These are phyloP conservation scores for Thomomys bottae DNA, from an alignment of 2,113 vertebrate genomes.

Conservation along the genomic window DNA sequence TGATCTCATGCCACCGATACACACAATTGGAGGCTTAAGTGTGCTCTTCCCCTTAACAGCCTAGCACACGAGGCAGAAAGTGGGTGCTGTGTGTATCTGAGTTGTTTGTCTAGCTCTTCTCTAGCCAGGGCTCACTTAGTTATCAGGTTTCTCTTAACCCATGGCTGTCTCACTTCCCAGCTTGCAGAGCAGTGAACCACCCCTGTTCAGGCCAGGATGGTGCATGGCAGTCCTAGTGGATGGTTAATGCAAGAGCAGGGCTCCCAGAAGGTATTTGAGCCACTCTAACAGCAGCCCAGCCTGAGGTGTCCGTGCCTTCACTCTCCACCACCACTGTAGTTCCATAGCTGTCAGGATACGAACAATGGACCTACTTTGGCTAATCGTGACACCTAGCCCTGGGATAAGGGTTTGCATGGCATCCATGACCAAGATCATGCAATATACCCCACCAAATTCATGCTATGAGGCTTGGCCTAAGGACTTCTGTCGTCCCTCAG, in stretches of 20 bases:
- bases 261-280: not conserved
- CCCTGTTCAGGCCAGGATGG: not conserved
- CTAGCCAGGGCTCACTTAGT: too few species aligned
- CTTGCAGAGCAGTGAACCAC: not conserved
- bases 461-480: not conserved
- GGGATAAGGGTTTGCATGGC: too few species aligned
- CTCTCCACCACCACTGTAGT: not conserved
- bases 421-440: too few species aligned
- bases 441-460: too few species aligned
- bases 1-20: not conserved
- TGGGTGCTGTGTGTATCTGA: not conserved
- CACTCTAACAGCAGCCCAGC: not conserved
- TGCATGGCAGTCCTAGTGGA: too few species aligned
- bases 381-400: not conserved
- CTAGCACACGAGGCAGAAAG: too few species aligned
- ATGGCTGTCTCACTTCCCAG: not conserved
- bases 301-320: not conserved
- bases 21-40: not conserved
- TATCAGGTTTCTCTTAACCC: rapidly evolving
- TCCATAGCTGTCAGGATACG: not conserved
- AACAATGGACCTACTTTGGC: too few species aligned
- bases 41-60: not conserved
- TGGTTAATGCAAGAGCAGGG: too few species aligned
- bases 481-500: not conserved
- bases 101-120: not conserved